phyloP scores from a whole-genome alignment of 2,113 vertebrate genomes.

The Procavia capensis region DNA sequence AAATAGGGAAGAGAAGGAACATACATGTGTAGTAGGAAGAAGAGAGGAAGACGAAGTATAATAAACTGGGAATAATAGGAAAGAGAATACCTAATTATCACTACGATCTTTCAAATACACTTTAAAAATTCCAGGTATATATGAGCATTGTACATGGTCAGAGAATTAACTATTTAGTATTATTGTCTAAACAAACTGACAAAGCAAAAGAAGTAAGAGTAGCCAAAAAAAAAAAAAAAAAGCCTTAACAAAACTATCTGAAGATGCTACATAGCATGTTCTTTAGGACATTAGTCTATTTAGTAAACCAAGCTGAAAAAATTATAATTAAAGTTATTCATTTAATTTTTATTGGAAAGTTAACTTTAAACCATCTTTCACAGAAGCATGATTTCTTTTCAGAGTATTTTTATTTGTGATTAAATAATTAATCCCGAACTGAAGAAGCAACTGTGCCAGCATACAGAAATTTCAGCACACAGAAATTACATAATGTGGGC shows the following conservation, averaged over 20 bases:
- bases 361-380: slow-evolving; percentile 36
- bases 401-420: slow-evolving; percentile 34
- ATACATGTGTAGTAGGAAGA: neutral
- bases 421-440: slow-evolving; percentile 79
- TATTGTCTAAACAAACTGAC: slow-evolving; percentile 63
- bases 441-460: slow-evolving; percentile 53
- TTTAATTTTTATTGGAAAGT: slow-evolving; percentile 38
- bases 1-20: slow-evolving; percentile 62
- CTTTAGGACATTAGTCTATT: slow-evolving; percentile 47
- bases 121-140: slow-evolving; percentile 8
- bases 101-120: slow-evolving; percentile 59
- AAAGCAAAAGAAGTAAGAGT: slow-evolving; percentile 56
- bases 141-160: slow-evolving; percentile 31
- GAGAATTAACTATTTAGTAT: slow-evolving; percentile 64
- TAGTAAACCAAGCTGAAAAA: slow-evolving; percentile 53
- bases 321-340: slow-evolving; percentile 39
- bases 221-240: slow-evolving; percentile 17
- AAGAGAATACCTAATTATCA: slow-evolving; percentile 38
- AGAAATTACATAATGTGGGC: neutral
- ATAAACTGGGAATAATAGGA: slow-evolving; percentile 27
- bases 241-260: neutral
- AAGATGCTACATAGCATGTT: neutral
- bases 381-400: neutral
- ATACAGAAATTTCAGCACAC: slow-evolving; percentile 65
- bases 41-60: neutral